Conservation (phyloP, 2,113 vertebrate genomes). For the Smithornis capensis region DNA sequence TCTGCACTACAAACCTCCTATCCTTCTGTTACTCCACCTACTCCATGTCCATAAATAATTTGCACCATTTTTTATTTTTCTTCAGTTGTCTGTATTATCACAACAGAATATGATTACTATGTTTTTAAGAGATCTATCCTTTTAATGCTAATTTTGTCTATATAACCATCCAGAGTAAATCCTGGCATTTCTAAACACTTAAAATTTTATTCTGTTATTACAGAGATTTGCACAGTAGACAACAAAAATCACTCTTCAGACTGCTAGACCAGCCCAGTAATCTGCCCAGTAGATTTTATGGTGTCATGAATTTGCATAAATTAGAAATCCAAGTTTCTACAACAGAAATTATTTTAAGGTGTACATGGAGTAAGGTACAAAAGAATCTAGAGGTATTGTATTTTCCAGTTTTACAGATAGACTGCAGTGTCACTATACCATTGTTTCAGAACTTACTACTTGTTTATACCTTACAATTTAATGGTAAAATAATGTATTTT, state of each 20-base stretch:
- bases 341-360: neutral
- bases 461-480: neutral
- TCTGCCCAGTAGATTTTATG: neutral
- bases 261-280: neutral
- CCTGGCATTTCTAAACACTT: neutral
- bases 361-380: neutral
- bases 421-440: neutral
- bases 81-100: neutral
- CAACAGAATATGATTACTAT: neutral
- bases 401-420: neutral
- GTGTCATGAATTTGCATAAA: neutral
- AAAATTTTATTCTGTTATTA: neutral
- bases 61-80: neutral
- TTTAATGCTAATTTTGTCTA: neutral
- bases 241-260: neutral
- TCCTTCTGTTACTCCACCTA: neutral
- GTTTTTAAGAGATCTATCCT: neutral
- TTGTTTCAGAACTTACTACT: neutral
- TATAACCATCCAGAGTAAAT: neutral
- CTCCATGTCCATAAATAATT: neutral
- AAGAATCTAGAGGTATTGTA: neutral
- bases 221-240: neutral
- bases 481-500: neutral
- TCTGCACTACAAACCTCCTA: neutral
- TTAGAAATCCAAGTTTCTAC: neutral